A percentile compares a stretch with the other conserved stretches of the same genome.
These are phyloP conservation scores for Battus philenor DNA, from an alignment of 1,140 invertebrate species.

Conservation along the genomic window DNA sequence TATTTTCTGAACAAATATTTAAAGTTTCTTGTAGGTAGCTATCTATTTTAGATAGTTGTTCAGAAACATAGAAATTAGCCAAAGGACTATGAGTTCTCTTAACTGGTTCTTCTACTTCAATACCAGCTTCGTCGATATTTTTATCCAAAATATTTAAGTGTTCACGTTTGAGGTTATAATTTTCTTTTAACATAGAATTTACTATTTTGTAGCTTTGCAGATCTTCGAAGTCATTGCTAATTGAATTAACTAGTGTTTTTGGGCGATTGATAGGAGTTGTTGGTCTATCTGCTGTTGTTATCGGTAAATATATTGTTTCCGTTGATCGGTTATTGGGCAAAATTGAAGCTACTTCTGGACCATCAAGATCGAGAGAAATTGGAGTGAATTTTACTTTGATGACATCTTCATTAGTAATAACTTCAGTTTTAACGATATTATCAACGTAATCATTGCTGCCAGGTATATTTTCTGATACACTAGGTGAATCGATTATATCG, in stretches of 20 bases:
- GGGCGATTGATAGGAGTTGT: constrained; percentile 19
- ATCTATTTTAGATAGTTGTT: constrained; percentile 55
- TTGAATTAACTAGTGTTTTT: constrained; percentile 39
- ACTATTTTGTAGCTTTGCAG: constrained; percentile 65
- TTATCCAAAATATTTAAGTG: constrained; percentile 1
- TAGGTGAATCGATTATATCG: constrained; percentile 60
- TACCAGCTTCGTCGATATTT: not conserved
- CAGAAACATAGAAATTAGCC: constrained; percentile 37
- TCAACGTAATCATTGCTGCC: constrained; percentile 55
- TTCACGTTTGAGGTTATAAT: constrained; percentile 20
- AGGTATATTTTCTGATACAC: constrained; percentile 31
- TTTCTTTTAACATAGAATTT: constrained; percentile 57
- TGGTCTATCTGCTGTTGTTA: not conserved
- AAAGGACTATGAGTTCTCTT: constrained; percentile 37
- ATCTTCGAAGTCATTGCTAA: constrained; percentile 55
- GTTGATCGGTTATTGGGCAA: too few relatives aligned
- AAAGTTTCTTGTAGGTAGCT: constrained; percentile 58
- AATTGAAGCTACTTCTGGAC: not conserved
- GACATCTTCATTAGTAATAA: constrained; percentile 67
- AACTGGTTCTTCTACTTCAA: constrained; percentile 19
- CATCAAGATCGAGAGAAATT: constrained; percentile 46
- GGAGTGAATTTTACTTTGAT: constrained; percentile 71
- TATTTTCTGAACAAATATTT: constrained; percentile 37
- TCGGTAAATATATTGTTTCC: not conserved
- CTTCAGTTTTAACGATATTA: constrained; percentile 67